phyloP scores from a whole-genome alignment of 1,140 invertebrate genomes.

The Drusus annulatus region DNA sequence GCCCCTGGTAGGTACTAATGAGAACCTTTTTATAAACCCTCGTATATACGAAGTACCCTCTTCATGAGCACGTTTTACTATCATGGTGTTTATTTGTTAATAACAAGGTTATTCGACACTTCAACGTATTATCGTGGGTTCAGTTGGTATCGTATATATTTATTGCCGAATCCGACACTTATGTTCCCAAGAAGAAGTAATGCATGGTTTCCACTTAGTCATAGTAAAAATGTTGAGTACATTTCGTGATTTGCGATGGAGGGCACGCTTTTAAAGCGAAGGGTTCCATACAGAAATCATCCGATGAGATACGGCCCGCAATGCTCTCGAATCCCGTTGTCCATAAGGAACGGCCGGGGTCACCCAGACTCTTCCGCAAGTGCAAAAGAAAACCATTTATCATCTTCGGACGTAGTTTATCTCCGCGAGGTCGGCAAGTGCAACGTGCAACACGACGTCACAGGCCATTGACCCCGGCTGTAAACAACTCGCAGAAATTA shows the following conservation, averaged over 20 bases:
- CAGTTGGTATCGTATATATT: no score
- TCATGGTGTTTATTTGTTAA: not conserved
- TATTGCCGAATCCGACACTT: no score
- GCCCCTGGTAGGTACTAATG: not conserved
- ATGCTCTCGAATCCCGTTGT: conserved; percentile 9
- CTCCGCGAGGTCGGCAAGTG: conserved; percentile 34
- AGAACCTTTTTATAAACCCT: not conserved
- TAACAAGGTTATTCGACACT: not conserved
- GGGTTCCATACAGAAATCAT: not conserved
- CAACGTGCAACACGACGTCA: conserved; percentile 34
- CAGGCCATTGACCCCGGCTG: conserved; percentile 21
- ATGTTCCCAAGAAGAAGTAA: no score
- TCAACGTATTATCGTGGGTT: no score
- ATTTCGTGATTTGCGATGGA: not conserved
- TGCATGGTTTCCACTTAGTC: no score
- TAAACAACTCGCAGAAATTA: conserved; percentile 10
- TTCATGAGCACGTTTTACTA: not conserved
- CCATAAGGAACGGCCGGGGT: conserved; percentile 1
- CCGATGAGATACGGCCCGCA: not conserved
- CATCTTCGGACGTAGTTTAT: conserved; percentile 34
- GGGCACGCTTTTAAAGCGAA: not conserved
- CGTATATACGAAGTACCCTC: not conserved
- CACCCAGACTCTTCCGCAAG: conserved; percentile 25
- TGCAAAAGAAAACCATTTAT: conserved; percentile 34
- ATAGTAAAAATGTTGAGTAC: not conserved